Conservation (phyloP, 2,888 invertebrate genomes). For the Microctonus brassicae region DNA sequence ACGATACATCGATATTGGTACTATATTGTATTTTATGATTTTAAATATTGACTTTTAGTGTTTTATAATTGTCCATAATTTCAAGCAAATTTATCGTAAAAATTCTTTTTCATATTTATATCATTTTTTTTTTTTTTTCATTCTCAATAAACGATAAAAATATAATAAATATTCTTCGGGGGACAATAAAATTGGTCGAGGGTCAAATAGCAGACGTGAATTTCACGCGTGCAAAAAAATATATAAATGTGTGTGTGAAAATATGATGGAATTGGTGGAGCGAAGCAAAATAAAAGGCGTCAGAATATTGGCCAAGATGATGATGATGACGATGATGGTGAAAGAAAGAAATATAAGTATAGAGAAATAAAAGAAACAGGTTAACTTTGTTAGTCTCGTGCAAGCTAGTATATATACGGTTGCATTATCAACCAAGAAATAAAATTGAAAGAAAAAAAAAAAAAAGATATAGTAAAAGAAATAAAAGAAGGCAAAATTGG, state of each 20-base stretch:
- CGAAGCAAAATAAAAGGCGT: not conserved
- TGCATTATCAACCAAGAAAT: constrained; percentile 60
- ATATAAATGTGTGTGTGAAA: not conserved
- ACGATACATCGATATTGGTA: not conserved
- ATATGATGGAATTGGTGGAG: not conserved
- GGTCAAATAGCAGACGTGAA: constrained; percentile 1
- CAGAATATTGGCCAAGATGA: not conserved
- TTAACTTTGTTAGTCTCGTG: constrained; percentile 44
- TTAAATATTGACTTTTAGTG: constrained; percentile 1
- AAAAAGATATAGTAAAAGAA: constrained; percentile 49
- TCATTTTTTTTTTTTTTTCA: not conserved
- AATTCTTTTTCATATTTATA: not conserved
- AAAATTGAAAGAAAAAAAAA: not conserved
- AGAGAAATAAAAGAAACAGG: constrained; percentile 10
- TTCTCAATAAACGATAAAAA: constrained; percentile 6
- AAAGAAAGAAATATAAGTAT: not conserved
- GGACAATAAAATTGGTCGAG: constrained; percentile 6
- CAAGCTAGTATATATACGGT: not conserved
- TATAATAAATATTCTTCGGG: constrained; percentile 4
- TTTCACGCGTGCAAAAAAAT: not conserved
- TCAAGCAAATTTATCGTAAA: constrained; percentile 7
- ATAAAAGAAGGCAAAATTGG: constrained; percentile 58
- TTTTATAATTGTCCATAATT: constrained; percentile 10
- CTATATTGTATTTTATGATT: not conserved
- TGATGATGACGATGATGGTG: constrained; percentile 5